These are phyloP conservation scores for Nephrocerus scutellatus DNA, from an alignment of 2,888 invertebrate genomes.

Conservation along the genomic window DNA sequence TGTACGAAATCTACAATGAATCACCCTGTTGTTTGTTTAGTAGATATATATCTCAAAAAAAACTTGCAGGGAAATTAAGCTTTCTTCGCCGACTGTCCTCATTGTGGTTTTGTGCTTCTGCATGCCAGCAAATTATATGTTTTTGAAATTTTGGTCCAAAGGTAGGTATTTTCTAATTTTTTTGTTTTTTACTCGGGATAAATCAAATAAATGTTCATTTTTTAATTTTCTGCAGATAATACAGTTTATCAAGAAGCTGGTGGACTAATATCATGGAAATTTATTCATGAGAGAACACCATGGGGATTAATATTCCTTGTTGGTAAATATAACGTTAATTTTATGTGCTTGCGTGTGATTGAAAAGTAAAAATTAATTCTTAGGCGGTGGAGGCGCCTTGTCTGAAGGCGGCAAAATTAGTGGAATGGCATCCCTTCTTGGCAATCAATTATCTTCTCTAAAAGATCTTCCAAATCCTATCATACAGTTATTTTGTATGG, in stretches of 20 bases:
- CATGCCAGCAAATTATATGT: constrained; percentile 71
- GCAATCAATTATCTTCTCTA: constrained; percentile 61
- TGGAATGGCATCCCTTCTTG: constrained; percentile 70
- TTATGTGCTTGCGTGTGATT: too few species aligned
- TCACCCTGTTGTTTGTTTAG: too few species aligned
- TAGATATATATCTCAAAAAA: too few species aligned
- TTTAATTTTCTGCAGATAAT: constrained; percentile 6
- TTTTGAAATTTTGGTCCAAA: constrained; percentile 59
- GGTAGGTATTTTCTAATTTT: constrained; percentile 22
- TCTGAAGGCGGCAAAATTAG: constrained; percentile 78
- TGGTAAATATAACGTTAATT: constrained; percentile 50
- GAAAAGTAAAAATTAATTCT: constrained; percentile 7
- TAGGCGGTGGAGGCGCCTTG: constrained; percentile 83
- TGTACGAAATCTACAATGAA: too few species aligned
- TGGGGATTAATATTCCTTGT: constrained; percentile 85
- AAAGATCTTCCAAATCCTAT: constrained; percentile 56
- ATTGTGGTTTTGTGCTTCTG: constrained; percentile 77
- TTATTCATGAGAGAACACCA: constrained; percentile 75
- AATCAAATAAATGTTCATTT: neutral
- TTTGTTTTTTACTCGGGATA: too few species aligned
- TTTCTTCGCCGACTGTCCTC: constrained; percentile 75
- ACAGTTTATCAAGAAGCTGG: constrained; percentile 29
- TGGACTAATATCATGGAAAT: constrained; percentile 75
- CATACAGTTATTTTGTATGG: constrained; percentile 67
- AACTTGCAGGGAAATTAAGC: constrained; percentile 69